These are phyloP conservation scores for Potamilus streckersoni DNA, from an alignment of 1,140 invertebrate genomes.

Conservation along the genomic window DNA sequence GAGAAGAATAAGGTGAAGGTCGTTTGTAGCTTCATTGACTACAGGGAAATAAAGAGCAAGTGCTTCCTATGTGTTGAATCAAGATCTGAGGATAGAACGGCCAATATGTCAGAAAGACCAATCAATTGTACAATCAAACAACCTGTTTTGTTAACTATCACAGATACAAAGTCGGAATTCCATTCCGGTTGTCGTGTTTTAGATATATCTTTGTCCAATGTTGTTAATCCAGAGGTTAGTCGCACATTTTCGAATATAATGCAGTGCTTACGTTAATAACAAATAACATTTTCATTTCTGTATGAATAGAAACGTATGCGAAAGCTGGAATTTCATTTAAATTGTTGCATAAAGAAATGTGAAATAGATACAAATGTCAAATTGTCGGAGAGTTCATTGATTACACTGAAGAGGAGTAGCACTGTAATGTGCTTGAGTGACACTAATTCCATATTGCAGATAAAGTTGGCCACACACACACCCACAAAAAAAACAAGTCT, in stretches of 20 bases:
- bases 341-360: too few relatives aligned
- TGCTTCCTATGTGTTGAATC: too few relatives aligned
- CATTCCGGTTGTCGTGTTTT: constrained; percentile 50
- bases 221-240: constrained; percentile 51
- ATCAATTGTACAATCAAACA: constrained; percentile 38
- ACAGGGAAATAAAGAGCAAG: constrained; percentile 1
- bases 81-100: not conserved
- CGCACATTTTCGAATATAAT: not conserved
- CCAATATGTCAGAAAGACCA: constrained; percentile 37
- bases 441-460: too few relatives aligned
- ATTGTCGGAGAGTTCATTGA: too few relatives aligned
- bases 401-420: too few relatives aligned
- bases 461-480: too few relatives aligned
- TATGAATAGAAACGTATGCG: too few relatives aligned
- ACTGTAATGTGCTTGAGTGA: too few relatives aligned
- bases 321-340: too few relatives aligned
- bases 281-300: not conserved
- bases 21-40: constrained; percentile 15
- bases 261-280: not conserved
- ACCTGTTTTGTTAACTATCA: constrained; percentile 35
- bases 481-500: too few relatives aligned
- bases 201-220: constrained; percentile 49
- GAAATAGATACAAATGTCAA: too few relatives aligned
- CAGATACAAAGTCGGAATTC: constrained; percentile 41
- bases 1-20: not conserved